Evolutionary conservation across 2,888 invertebrate genomes (phyloP).

Genomic region (Meiosimyza decipiens): DNA sequence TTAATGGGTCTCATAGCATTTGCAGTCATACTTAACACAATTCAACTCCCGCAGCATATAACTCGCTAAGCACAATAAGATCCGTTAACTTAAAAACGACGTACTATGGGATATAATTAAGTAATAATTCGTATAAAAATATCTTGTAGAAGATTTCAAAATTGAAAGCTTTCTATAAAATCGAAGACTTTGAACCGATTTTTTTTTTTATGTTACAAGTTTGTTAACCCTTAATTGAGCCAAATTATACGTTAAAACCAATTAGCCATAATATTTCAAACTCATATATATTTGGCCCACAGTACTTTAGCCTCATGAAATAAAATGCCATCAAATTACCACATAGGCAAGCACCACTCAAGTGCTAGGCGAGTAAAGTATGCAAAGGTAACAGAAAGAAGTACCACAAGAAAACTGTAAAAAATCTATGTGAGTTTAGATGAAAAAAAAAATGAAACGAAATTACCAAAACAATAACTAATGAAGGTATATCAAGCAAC

Average conservation of each 20-base stretch:
- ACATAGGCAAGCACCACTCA: conserved; percentile 28
- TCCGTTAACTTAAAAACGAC: too few relatives aligned
- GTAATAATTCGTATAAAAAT: not conserved
- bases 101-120: too few relatives aligned
- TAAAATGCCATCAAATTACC: conserved; percentile 21
- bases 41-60: too few relatives aligned
- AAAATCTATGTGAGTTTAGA: not conserved
- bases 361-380: conserved; percentile 40
- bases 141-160: not conserved
- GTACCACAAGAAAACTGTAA: not conserved
- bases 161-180: not conserved
- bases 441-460: not conserved
- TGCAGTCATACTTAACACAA: too few relatives aligned
- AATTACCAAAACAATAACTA: not conserved
- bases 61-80: too few relatives aligned
- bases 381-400: not conserved
- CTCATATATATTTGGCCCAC: too few relatives aligned
- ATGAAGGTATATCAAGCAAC: conserved; percentile 1
- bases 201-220: too few relatives aligned
- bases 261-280: too few relatives aligned
- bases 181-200: not conserved
- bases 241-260: too few relatives aligned
- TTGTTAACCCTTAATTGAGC: too few relatives aligned
- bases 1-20: too few relatives aligned
- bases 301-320: not conserved